Conservation (phyloP, 2,888 invertebrate genomes). For the Schizaphis graminum region DNA sequence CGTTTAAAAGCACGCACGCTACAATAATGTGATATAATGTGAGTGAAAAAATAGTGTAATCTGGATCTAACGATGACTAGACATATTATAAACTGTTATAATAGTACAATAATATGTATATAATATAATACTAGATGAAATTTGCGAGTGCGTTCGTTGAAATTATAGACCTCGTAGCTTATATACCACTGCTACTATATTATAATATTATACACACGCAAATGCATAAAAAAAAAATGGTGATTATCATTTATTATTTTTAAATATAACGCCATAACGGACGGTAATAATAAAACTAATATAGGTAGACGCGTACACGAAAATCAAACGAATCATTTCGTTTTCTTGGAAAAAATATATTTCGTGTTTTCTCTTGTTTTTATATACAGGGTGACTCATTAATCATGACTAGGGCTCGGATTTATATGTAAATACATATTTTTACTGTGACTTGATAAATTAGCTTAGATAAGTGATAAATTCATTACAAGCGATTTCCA, state of each 20-base stretch:
- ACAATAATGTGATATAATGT: slow-evolving; percentile 38
- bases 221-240: not conserved
- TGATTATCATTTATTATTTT: slow-evolving; percentile 40
- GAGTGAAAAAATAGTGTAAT: slow-evolving; percentile 15
- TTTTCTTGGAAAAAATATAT: not conserved
- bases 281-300: not conserved
- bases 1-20: slow-evolving; percentile 15
- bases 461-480: no score
- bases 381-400: not conserved
- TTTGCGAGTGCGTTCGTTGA: slow-evolving; percentile 13
- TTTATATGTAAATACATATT: no score
- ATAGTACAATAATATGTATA: not conserved
- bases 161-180: slow-evolving; percentile 41
- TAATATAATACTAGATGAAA: not conserved
- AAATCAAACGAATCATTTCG: not conserved
- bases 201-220: not conserved
- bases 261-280: not conserved
- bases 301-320: not conserved
- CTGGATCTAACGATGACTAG: slow-evolving; percentile 1
- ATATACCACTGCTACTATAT: not conserved
- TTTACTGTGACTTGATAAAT: no score
- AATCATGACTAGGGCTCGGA: not conserved
- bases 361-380: not conserved
- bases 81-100: not conserved
- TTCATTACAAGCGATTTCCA: no score